Evolutionary conservation across 1,140 invertebrate species (phyloP), one percentile per base, ranked within the genome.

Genomic region (Drosophila yakuba): DNA sequence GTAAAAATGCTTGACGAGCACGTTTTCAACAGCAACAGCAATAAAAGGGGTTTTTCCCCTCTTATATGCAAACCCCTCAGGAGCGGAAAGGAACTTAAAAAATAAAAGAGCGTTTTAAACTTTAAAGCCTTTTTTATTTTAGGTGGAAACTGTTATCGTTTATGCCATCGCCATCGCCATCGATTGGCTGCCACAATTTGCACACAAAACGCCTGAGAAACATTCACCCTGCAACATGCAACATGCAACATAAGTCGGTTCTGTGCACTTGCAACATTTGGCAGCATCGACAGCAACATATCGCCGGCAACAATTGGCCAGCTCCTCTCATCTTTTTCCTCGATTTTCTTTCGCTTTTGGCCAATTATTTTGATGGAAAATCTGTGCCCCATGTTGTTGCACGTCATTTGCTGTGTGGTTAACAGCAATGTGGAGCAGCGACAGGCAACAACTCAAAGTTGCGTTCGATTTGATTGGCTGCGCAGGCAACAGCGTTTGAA

Each of bases 381-480:
- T 60, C 45, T 64, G 72, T 56, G 63, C 45, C 63, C 50, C 35
- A 28, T 55, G 68, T 58, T 63, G 62, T 75, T 75, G 77, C 81
- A 77, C 73, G 81, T 85, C 81, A 85, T 86, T 85, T 85, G 80
- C 67, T 71, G 56, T 85, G 81, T 88, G 84, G 81, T 67, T 74
- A 72, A 74, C 75, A 78, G 66, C 82, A 86, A 86, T 85, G 74
- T 85, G 82, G 82, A 86, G 78, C 81, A 86, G 74, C 57, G 78
- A 61, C 59, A 78, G 68, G 59, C 64, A 80, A 66, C 74, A 68
- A 69, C 72, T 85, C 59, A 58, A 78, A 82, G 74, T 54, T 76
- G 82, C 82, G 82, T 88, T 86, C 83, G 60, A 88, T 86, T 85
- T 88, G 83, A 85, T 85, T 85, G 83, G 82, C 64, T 81, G 78